Percentiles rank a stretch among this genome's conserved stretches.
These are phyloP conservation scores for Talpa occidentalis DNA, from an alignment of 2,113 vertebrate species.

Conservation along the genomic window DNA sequence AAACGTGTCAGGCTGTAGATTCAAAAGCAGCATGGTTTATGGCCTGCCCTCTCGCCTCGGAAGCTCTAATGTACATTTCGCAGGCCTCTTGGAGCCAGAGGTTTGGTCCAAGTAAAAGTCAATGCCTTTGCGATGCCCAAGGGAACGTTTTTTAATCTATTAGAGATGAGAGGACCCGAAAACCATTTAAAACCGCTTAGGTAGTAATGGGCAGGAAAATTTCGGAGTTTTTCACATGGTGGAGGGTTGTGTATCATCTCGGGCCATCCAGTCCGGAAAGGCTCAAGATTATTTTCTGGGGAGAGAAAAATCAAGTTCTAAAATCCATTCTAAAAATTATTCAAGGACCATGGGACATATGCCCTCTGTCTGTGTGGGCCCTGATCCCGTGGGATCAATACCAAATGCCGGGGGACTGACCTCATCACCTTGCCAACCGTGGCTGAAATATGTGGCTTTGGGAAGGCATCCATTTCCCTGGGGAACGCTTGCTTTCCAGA, in stretches of 20 bases:
- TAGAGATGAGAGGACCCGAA: slow-evolving; percentile 64
- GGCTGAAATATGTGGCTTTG: not conserved
- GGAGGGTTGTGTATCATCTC: not conserved
- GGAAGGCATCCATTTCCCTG: not conserved
- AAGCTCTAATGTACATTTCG: not conserved
- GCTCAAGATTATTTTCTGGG: slow-evolving; percentile 14
- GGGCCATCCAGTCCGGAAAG: not conserved
- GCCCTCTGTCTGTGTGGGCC: not conserved
- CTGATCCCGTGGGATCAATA: not conserved
- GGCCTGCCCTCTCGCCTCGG: slow-evolving; percentile 45
- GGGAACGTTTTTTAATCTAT: slow-evolving; percentile 71
- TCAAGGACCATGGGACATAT: not conserved
- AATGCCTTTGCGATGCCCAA: slow-evolving; percentile 37
- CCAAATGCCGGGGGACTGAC: not conserved
- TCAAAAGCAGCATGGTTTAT: not conserved
- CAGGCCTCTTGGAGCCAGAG: not conserved
- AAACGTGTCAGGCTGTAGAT: not conserved
- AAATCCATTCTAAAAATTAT: slow-evolving; percentile 54
- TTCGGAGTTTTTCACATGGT: not conserved
- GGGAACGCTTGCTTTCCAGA: slow-evolving; percentile 15
- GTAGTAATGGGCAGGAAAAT: slow-evolving; percentile 30
- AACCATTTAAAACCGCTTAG: slow-evolving; percentile 68
- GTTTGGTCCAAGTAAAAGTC: slow-evolving; percentile 49
- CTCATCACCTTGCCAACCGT: not conserved
- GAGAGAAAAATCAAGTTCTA: not conserved